phyloP scores from a whole-genome alignment of 2,797 vertebrate species.

The Gymnocypris eckloni region DNA sequence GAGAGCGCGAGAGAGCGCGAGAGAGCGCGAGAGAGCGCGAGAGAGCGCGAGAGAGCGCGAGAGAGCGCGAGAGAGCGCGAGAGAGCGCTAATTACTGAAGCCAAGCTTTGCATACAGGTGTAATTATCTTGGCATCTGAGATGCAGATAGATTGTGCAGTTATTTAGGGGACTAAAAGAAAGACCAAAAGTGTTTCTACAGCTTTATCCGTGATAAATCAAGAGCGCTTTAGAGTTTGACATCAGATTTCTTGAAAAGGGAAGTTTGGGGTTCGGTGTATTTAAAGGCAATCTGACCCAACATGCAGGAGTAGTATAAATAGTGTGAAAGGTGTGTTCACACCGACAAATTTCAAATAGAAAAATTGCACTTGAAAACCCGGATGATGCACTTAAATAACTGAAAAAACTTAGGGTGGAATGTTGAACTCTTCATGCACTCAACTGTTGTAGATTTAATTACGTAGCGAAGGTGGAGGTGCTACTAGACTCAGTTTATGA shows the following conservation, averaged over 20 bases:
- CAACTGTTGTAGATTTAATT: too few species aligned
- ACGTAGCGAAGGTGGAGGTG: too few species aligned
- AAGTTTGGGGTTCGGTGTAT: background rate
- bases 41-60: background rate
- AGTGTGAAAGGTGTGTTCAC: background rate
- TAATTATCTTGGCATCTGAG: conserved; percentile 44
- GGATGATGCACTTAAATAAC: background rate
- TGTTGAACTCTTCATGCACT: too few species aligned
- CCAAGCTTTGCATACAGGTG: conserved; percentile 32
- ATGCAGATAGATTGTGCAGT: background rate
- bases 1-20: background rate
- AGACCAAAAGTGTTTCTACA: background rate
- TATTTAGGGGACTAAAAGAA: conserved; percentile 4
- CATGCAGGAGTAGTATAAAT: background rate
- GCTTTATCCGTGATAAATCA: background rate
- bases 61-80: background rate
- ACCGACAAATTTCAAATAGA: background rate
- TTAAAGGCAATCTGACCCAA: background rate
- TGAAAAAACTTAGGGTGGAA: too few species aligned
- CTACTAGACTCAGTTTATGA: too few species aligned
- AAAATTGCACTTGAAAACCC: background rate
- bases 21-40: too few species aligned
- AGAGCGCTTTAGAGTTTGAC: background rate
- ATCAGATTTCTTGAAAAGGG: background rate
- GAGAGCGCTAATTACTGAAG: conserved; percentile 14